Evolutionary conservation across 2,888 invertebrate genomes (phyloP), one percentile per base, ranked within the genome.

Genomic region (Nipponacmea schrenckii): DNA sequence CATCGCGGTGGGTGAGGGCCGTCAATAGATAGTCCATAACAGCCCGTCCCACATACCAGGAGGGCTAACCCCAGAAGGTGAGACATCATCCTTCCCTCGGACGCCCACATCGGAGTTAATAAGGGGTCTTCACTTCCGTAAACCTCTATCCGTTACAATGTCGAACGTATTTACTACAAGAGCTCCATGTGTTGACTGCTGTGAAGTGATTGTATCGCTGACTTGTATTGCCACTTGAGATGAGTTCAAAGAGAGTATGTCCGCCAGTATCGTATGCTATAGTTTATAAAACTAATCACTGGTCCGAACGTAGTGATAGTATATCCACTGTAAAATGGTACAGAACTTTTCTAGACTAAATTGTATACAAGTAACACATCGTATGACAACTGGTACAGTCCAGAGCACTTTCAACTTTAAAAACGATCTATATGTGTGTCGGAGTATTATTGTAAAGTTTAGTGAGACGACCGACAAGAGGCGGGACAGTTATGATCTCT

Each of bases 1-100:
- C 96, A 96, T 65, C 81, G 71, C 64, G 79, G 56, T 24, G 20
- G 56, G 56, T 56, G 56, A 26, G 56, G 56, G 15, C 68, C 45
- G 68, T 27, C 68, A 2, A 39, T 62, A 20, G 31, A 50, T 26
- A 39, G 45, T 39, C 27, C 31, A 20, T 39, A 44, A 56, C 31
- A 27, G 26, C 68, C 48, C 31, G 31, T 27, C 48, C 44, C 31
- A 17, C 39, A 39, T 14, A 50, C 17, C 45, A 27, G 46, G 27
- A 27, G 48, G 39, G 45, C 20, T 31, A 46, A 26, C 46, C 39
- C 46, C 46, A 20, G 17, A 31, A 27, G 50, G 24, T 46, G 45
- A 26, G 45, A 20, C 24, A 44, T 48, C n/a, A 15, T 46, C 12
- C 48, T 24, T 26, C 26, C 46, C 67, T 20, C 67, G 0, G 31